These are phyloP conservation scores for Phymanthus crucifer DNA, from an alignment of 92 coral and sea anemone species.

Conservation along the genomic window DNA sequence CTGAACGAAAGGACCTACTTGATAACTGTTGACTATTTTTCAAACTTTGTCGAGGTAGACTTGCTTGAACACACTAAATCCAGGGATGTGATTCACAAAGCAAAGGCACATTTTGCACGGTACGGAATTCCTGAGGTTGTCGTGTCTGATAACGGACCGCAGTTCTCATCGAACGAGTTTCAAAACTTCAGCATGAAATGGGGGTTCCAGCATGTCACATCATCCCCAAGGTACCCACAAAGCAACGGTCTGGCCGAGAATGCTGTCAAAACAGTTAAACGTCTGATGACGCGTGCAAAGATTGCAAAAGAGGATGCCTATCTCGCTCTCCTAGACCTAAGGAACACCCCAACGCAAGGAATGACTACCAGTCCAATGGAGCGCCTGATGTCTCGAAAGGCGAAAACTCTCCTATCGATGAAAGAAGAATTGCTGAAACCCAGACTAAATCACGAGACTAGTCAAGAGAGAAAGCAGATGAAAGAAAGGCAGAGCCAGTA, in stretches of 20 bases:
- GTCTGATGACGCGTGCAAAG: conserved; percentile 12
- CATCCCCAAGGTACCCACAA: conserved; percentile 14
- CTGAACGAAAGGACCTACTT: conserved; percentile 22
- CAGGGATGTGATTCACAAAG: conserved; percentile 37
- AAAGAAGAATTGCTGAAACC: conserved; percentile 6
- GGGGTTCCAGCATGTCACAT: conserved; percentile 26
- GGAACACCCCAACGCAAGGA: conserved; percentile 41
- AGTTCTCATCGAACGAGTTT: conserved; percentile 38
- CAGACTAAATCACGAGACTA: conserved; percentile 7
- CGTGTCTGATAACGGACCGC: conserved; percentile 38
- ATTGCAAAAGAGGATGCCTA: conserved; percentile 33
- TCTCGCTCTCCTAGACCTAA: conserved; percentile 19
- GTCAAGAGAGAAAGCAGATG: conserved; percentile 4
- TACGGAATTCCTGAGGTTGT: conserved; percentile 37
- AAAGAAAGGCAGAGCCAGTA: conserved; percentile 12
- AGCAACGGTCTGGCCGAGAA: conserved; percentile 27
- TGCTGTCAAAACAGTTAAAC: conserved; percentile 32
- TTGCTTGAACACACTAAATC: conserved; percentile 26
- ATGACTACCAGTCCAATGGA: conserved; percentile 41
- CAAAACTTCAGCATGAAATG: conserved; percentile 22
- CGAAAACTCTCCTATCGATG: conserved; percentile 37
- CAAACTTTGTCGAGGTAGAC: conserved; percentile 45
- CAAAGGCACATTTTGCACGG: conserved; percentile 42
- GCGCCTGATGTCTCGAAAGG: conserved; percentile 39
- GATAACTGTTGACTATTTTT: conserved; percentile 41